Evolutionary conservation across 2,797 vertebrate species (phyloP), one percentile per base, ranked within the genome.

Genomic region (Pterois miles): DNA sequence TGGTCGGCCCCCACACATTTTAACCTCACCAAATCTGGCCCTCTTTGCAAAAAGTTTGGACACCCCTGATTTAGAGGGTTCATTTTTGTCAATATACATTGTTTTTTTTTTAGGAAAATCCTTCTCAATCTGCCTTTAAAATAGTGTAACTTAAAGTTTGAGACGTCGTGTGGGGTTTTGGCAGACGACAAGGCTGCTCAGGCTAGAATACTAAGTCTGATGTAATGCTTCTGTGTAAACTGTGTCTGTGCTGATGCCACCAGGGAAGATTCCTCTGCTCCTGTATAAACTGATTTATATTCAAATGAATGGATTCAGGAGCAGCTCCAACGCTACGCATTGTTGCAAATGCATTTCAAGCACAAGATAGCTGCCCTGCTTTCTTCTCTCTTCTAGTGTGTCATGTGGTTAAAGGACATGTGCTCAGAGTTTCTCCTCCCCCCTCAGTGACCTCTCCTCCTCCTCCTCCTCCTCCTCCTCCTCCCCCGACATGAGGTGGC

Each of bases 321-420:
- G 69, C 67, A 6, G 59, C 74, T 68, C 56, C 60, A 23, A 5
- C 48, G 74, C 62, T 9, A 2, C 6, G n/a, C 66, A 53, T 50
- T 71, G 58, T 59, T 83, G 76, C 46, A 48, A 48, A 48, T 48
- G 20, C 48, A 31, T 65, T 66, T 78, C 33, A 65, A 59, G 58
- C 34, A 22, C 74, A 53, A 31, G 34, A 56, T 57, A 66, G 53
- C 66, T 58, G 74, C 57, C 38, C 33, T 57, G 48, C 77, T 82
- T 74, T 78, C 71, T 73, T 65, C 64, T 57, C 33, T 54, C 74
- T 58, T 46, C 4, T 16, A 4, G 65, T 63, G 62, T 68, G 80
- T 89, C 76, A 85, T 83, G 85, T 86, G 84, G 76, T 60, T 54
- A 58, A 72, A 76, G 48, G 65, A 68, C 87, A 91, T 88, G 88